Evolutionary conservation across 1,140 invertebrate genomes (phyloP), one percentile per base, ranked within the genome.

Genomic region (Spodoptera litura): DNA sequence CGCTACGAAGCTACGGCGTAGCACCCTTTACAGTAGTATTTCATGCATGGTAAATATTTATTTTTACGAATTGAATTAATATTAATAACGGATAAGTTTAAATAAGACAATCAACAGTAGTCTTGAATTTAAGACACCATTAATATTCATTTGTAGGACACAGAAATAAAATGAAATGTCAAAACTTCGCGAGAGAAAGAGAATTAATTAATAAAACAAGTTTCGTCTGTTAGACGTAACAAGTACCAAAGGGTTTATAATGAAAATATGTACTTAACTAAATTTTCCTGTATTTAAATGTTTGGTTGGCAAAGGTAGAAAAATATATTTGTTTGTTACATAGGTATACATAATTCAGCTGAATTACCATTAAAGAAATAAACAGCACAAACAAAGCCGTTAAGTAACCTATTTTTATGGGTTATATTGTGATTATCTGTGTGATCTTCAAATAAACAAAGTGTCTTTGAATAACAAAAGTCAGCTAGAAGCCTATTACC

Each of bases 171-270:
- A 53, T 68, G 38, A 70, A 53, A 70, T 53, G 51, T n/a, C 25
- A 70, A 53, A 70, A 70, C 49, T 70, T 70, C 8, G 12, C 15
- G 31, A 61, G 58, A n/a, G 11, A 70, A 70, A 70, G 49, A 64
- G n/a, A 44, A 25, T 70, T 70, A 52, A 70, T 70, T 53, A 70
- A 70, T 70, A 52, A 70, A 52, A 53, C 27, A 53, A 52, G 51
- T 70, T 70, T 70, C 25, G 13, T 70, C 49, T 70, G 20, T 20
- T 25, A 52, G 49, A 70, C 53, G 12, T 53, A 53, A 52, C 51
- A 70, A 51, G 20, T 11, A 13, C 20, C 66, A 70, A 70, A 53
- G 49, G 66, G 25, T 70, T 68, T 25, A 31, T 64, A 38, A 62
- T 38, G n/a, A 38, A 13, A 62, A 8, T 44, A 44, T 6, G 4